Percentiles rank a stretch among this genome's conserved stretches.
These are phyloP conservation scores for Erpetoichthys calabaricus DNA, from an alignment of 2,797 vertebrate genomes.

Conservation along the genomic window DNA sequence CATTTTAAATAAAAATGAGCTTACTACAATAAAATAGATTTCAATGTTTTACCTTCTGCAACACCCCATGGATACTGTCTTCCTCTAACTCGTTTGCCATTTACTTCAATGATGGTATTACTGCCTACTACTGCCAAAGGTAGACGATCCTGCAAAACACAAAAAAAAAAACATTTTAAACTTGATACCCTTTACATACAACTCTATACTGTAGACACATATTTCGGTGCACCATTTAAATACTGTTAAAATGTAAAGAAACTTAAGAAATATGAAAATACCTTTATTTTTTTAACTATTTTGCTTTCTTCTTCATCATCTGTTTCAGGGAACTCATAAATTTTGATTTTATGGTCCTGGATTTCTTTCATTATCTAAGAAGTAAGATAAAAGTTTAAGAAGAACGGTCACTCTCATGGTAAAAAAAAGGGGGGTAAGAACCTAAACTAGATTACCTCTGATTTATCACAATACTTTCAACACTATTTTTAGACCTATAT, in stretches of 20 bases:
- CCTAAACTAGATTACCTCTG: no score
- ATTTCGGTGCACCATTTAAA: no score
- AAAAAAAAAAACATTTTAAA: constrained; percentile 21
- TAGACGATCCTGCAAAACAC: constrained; percentile 76
- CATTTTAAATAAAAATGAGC: no score
- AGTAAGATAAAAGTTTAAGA: constrained; percentile 12
- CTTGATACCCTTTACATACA: constrained; percentile 5
- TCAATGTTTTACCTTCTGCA: constrained; percentile 73
- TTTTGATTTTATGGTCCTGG: constrained; percentile 97
- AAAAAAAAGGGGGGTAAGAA: no score
- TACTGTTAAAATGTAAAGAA: background rate
- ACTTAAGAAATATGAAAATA: constrained; percentile 25
- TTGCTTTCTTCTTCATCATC: constrained; percentile 95
- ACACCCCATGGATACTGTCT: constrained; percentile 96
- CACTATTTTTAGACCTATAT: constrained; percentile 11
- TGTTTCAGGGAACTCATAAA: constrained; percentile 96
- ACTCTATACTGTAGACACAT: no score
- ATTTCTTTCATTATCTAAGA: constrained; percentile 95
- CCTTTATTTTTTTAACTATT: constrained; percentile 94
- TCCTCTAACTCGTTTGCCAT: constrained; percentile 81
- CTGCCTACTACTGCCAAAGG: constrained; percentile 94
- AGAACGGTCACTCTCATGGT: background rate
- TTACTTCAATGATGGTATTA: constrained; percentile 94
- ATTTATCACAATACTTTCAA: constrained; percentile 17
- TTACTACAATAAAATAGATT: background rate